These are phyloP conservation scores for Volucella inanis DNA, from an alignment of 2,888 invertebrate species.

Conservation along the genomic window DNA sequence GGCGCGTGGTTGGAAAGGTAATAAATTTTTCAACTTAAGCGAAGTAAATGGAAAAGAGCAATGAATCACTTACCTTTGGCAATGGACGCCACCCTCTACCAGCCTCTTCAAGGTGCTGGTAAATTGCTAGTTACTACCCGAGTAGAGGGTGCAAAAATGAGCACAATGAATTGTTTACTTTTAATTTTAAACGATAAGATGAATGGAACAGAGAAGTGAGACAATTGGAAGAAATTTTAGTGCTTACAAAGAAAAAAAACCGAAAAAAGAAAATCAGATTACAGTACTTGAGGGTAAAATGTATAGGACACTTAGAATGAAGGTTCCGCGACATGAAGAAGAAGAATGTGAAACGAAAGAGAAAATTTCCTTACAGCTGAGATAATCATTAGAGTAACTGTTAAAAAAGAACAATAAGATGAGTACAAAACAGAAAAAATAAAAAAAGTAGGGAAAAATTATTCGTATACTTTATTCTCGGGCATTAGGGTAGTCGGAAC, in stretches of 20 bases:
- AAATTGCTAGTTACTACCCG: background rate
- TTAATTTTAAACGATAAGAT: constrained; percentile 73
- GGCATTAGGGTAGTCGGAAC: constrained; percentile 54
- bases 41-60: constrained; percentile 74
- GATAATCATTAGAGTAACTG: constrained; percentile 41
- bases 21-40: constrained; percentile 71
- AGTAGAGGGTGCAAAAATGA: background rate
- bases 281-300: constrained; percentile 20
- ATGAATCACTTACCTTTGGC: constrained; percentile 73
- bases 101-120: too few species aligned
- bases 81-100: constrained; percentile 23
- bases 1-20: constrained; percentile 56
- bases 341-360: constrained; percentile 36
- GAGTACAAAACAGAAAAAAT: background rate
- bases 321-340: constrained; percentile 51
- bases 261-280: constrained; percentile 61
- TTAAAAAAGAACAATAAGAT: background rate
- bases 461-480: constrained; percentile 37
- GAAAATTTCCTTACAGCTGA: constrained; percentile 49
- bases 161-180: constrained; percentile 66
- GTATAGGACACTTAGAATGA: constrained; percentile 20
- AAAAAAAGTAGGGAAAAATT: constrained; percentile 34
- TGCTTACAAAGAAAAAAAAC: too few species aligned
- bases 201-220: constrained; percentile 15
- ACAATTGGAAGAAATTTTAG: background rate